Conservation (phyloP, 2,797 vertebrate species). For the Syngnathus rostellatus region DNA sequence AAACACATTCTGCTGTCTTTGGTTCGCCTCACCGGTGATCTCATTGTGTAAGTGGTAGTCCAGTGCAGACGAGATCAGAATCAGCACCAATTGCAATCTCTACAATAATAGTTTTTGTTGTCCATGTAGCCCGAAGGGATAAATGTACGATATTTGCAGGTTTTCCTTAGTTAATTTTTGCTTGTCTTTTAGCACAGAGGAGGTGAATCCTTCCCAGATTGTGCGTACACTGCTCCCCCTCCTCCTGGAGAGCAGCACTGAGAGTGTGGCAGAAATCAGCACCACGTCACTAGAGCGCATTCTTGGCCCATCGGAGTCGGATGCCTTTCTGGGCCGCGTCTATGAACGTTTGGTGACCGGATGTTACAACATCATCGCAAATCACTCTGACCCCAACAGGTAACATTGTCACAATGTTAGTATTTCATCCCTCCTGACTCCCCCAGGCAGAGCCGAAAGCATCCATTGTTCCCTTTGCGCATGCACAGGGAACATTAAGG, state of each 20-base stretch:
- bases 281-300: conserved; percentile 91
- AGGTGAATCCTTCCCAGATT: conserved; percentile 83
- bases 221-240: conserved; percentile 85
- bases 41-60: conserved; percentile 84
- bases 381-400: conserved; percentile 91
- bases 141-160: background rate
- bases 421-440: background rate
- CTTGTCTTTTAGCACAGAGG: conserved; percentile 76
- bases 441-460: background rate
- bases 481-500: background rate
- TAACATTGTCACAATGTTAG: conserved; percentile 26
- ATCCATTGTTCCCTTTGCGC: background rate
- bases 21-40: conserved; percentile 89
- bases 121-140: background rate
- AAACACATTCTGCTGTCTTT: conserved; percentile 93
- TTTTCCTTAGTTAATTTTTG: background rate
- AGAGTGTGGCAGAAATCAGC: conserved; percentile 92
- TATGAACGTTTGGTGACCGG: conserved; percentile 91
- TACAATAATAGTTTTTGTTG: background rate
- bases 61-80: background rate
- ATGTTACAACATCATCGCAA: conserved; percentile 94
- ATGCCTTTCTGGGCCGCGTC: conserved; percentile 88
- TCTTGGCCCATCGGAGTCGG: conserved; percentile 89
- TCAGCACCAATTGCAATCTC: background rate
- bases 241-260: conserved; percentile 89